Base-by-base conservation (phyloP, 2,797 vertebrate genomes). In the Geotrypetes seraphini region DNA sequence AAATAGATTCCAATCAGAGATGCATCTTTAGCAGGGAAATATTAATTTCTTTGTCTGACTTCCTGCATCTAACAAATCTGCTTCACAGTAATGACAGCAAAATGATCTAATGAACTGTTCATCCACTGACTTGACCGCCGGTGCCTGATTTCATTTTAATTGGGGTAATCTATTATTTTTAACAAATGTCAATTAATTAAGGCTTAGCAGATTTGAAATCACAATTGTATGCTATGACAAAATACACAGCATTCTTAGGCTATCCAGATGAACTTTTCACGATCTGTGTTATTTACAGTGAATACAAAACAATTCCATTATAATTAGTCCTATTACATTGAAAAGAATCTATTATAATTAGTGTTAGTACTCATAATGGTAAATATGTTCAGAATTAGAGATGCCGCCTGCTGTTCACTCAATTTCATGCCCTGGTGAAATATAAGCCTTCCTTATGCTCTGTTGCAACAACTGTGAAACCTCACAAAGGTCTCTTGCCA, bases 191-290 rank as follows among this genome's bases (percentile, higher is more conserved):
- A 31, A 13, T 52, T 63, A 45, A 43, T n/a, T 33, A 58, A 49
- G 47, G 23, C 10, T 48, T 64, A 47, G 14, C 31, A 60, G 29
- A 55, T 53, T 28, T 2, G 51, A 61, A 64, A 54, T 59, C 55
- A 33, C 12, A 33, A 5, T 28, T 43, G 7, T 31, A 22, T 50
- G 9, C 10, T 54, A 16, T 50, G 8, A 52, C 47, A 53, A n/a
- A n/a, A 38, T 28, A 32, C 20, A 11, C 36, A 24, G 57, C 2
- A 0, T 26, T 15, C 28, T 44, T 44, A 38, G 22, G 49, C 57
- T 54, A 3, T 2, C 62, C 37, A 47, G 45, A 49, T 41, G 5
- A 59, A 55, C 59, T 59, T 16, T 43, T 61, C 49, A 33, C 50
- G 23, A 53, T 57, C 18, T 20, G 10, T 13, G 4, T 15, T 37